Base-by-base conservation (phyloP, 1,140 invertebrate species). In the Drosophila lacertosa region DNA sequence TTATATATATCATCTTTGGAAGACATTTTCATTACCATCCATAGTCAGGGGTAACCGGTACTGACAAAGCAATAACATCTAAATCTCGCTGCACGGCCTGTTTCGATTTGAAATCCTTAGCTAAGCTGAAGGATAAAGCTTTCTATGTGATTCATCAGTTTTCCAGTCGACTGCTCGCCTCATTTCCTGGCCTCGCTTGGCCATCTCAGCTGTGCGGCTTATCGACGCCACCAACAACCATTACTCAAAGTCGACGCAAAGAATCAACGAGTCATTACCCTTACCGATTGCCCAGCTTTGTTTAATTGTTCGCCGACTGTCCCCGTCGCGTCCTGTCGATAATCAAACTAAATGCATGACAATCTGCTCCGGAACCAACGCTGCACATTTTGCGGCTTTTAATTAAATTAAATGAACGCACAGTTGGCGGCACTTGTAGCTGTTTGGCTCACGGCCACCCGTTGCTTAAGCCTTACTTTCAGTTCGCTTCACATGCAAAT, bases 111-210 rank as follows among this genome's bases (percentile, higher is more conserved):
- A n/a, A 42, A 3, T n/a, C 26, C 26, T 9, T 2, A 9, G 2
- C 26, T 2, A 29, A 29, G 26, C 26, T 29, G 26, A 29, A 29
- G 26, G 26, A 7, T 29, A 29, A 29, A 9, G 7, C 11, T 62
- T 9, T 35, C 10, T 11, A 1, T 18, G 20, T 80, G 77, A 81
- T 69, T 81, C 20, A 65, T 33, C 53, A 53, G 24, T 54, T 76
- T 81, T 80, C 77, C 72, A 37, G 16, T 4, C 57, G 44, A 62
- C n/a, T 80, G 53, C 22, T 1, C 42, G 26, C 9, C 26, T 4
- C 15, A 45, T 29, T 39, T 44, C 48, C 50, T 58, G 50, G n/a
- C 24, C 20, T 18, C 48, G 57, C 59, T 54, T 48, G 58, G 58
- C 40, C 67, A 55, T 39, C 18, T n/a, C n/a, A 32, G 26, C 47